Base-by-base conservation (phyloP, 2,888 invertebrate genomes). In the Chydorus sphaericus region DNA sequence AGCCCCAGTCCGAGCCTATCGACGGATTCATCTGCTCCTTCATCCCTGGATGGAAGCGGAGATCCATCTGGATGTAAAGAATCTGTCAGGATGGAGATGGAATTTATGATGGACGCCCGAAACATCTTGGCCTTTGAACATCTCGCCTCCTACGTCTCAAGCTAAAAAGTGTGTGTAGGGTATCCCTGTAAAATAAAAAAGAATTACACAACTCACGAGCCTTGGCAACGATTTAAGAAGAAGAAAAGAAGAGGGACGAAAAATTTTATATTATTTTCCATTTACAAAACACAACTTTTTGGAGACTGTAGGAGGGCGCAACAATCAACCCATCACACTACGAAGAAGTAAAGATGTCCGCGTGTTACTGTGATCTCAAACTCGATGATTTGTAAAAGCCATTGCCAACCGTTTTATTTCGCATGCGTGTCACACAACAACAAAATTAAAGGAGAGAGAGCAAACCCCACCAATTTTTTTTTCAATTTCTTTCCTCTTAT, bases 61-160 rank as follows among this genome's bases (percentile, higher is more conserved):
- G 52, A 52, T 36, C 56, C 48, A 36, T 36, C 31, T 48, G 44
- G 44, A 23, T 63, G 63, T 56, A 64, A 63, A 57, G 63, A 64
- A 48, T 61, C 62, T 51, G 56, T 63, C 18, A 53, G 62, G 11
- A 23, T 31, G 10, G 60, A 58, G 11, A 57, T 61, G 48, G 59
- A 63, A 29, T 59, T 58, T 48, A 57, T 58, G 36, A 58, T 63
- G 60, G 64, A 64, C 53, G 59, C 61, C 23, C 57, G 62, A 23
- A 58, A 59, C 29, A 60, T 60, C 48, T 57, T 59, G 33, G 59
- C 60, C 23, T 61, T 61, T 55, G 62, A 62, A 57, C 63, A 62
- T 54, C 56, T 61, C 54, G 60, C 64, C 31, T 59, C 62, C 18
- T 64, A 61, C 60, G 63, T 64, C 48, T 61, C 62, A 60, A 64